Evolutionary conservation across 2,113 vertebrate genomes (phyloP).

Genomic region (Pangasianodon hypophthalmus): DNA sequence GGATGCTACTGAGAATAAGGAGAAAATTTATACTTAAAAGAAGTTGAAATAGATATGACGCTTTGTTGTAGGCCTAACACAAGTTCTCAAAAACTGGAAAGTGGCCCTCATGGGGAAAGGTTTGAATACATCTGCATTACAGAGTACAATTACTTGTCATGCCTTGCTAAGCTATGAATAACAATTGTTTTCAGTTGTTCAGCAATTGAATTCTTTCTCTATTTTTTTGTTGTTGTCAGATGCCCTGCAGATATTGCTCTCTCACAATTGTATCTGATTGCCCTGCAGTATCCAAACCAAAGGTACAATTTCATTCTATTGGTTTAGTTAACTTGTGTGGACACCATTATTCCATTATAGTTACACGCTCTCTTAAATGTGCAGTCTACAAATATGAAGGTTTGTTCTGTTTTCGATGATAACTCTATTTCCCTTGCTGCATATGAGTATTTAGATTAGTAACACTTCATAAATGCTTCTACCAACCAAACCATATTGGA

Average conservation of each 20-base stretch:
- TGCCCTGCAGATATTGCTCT: slow-evolving; percentile 76
- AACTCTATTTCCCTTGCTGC: neutral
- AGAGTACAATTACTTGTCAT: neutral
- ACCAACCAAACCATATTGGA: neutral
- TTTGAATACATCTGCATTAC: neutral
- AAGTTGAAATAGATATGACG: neutral
- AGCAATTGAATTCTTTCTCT: neutral
- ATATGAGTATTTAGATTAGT: neutral
- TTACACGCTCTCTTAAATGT: neutral
- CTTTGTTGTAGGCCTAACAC: neutral
- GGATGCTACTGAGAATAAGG: neutral
- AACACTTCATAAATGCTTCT: neutral
- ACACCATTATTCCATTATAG: neutral
- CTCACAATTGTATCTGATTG: slow-evolving; percentile 62
- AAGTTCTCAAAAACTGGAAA: neutral
- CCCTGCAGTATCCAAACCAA: slow-evolving; percentile 74
- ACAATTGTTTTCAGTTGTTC: neutral
- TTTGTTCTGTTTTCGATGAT: neutral
- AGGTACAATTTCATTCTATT: slow-evolving; percentile 71
- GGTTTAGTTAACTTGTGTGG: neutral
- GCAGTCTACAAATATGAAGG: neutral
- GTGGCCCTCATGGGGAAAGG: neutral
- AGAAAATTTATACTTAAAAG: neutral
- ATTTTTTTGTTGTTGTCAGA: slow-evolving; percentile 68
- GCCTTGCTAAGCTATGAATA: neutral